phyloP scores from a whole-genome alignment of 2,113 vertebrate genomes.

The Oncorhynchus gorbuscha region DNA sequence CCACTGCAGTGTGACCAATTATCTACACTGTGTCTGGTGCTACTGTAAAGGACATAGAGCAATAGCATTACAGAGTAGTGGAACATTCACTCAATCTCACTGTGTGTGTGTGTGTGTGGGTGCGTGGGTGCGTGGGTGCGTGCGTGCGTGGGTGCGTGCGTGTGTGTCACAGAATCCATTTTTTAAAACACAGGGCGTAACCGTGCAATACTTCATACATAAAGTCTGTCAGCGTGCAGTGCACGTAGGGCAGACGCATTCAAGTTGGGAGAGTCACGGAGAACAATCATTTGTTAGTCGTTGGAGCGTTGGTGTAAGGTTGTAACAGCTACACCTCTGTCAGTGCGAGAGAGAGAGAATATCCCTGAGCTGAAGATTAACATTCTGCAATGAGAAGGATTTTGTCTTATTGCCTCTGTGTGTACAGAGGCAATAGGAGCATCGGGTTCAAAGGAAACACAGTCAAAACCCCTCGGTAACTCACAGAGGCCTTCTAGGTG shows the following conservation, averaged over 20 bases:
- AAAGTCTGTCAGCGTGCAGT: too few species aligned
- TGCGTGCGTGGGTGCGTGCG: not conserved
- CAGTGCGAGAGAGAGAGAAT: constrained; percentile 3
- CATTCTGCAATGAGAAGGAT: constrained; percentile 41
- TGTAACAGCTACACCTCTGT: not conserved
- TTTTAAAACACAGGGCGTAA: too few species aligned
- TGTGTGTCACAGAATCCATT: not conserved
- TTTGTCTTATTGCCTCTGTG: constrained; percentile 33
- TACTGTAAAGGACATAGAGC: constrained; percentile 18
- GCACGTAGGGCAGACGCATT: too few species aligned
- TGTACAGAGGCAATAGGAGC: constrained; percentile 48
- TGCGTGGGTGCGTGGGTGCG: not conserved
- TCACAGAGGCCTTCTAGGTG: constrained; percentile 38
- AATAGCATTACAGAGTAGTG: constrained; percentile 15
- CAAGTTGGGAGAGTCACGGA: too few species aligned
- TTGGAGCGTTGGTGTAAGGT: not conserved
- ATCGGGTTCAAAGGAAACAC: not conserved
- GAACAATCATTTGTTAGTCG: too few species aligned
- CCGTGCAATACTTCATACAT: too few species aligned
- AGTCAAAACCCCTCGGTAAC: not conserved
- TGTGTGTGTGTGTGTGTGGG: not conserved
- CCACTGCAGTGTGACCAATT: constrained; percentile 30
- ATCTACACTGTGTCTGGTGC: constrained; percentile 29
- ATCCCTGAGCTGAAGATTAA: constrained; percentile 53
- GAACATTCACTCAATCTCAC: constrained; percentile 1